Conservation (phyloP, 2,113 vertebrate genomes). For the Hassar affinis region DNA sequence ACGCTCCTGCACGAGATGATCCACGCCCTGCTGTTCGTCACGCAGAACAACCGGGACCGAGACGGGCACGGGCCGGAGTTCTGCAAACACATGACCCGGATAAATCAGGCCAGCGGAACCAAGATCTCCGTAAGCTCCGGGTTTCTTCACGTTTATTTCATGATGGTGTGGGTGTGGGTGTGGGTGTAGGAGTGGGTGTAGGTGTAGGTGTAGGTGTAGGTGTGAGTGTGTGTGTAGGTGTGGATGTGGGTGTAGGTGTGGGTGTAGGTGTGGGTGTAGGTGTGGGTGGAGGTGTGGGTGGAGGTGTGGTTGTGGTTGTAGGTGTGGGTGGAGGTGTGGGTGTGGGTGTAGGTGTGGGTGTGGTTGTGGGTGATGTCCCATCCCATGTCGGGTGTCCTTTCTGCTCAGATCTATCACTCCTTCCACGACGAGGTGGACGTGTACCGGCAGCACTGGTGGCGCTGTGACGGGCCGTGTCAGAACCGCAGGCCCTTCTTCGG, state of each 20-base stretch:
- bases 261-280: no score
- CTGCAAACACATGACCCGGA: conserved; percentile 92
- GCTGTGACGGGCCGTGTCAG: conserved; percentile 86
- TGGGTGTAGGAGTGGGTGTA: no score
- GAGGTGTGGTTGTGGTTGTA: no score
- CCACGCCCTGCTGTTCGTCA: conserved; percentile 94
- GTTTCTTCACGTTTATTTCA: no score
- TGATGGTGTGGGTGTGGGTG: no score
- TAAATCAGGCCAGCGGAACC: conserved; percentile 85
- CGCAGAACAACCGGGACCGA: conserved; percentile 86
- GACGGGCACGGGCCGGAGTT: conserved; percentile 94
- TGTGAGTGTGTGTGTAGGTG: no score
- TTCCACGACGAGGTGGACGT: conserved; percentile 88
- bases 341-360: no score
- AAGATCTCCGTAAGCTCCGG: conserved; percentile 91
- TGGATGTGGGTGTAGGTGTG: no score
- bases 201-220: no score
- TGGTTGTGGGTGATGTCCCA: no score
- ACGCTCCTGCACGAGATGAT: conserved; percentile 98
- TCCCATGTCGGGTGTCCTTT: accelerated
- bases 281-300: no score
- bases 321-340: no score
- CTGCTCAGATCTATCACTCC: conserved; percentile 81
- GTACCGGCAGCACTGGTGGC: conserved; percentile 97
- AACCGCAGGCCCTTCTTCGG: conserved; percentile 81